Evolutionary conservation across 2,888 invertebrate genomes (phyloP).

Genomic region (Diarsia dahlii): DNA sequence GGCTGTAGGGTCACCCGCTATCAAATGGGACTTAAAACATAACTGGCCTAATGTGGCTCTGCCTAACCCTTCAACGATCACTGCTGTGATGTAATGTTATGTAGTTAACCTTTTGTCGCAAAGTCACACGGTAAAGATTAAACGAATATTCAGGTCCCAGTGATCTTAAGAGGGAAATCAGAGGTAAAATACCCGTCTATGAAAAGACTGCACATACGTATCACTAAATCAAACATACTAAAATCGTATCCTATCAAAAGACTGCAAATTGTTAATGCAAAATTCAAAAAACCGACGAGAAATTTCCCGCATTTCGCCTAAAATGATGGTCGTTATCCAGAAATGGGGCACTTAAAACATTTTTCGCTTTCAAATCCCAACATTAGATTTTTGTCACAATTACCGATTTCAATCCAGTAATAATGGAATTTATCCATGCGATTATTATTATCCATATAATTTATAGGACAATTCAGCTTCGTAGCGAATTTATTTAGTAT

Average conservation of each 20-base stretch:
- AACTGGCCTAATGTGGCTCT: too few species aligned
- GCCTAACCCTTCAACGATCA: too few species aligned
- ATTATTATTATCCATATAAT: conserved; percentile 7
- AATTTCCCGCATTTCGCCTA: neutral
- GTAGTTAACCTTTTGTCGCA: too few species aligned
- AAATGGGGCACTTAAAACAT: conserved; percentile 19
- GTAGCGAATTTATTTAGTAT: neutral
- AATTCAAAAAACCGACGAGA: neutral
- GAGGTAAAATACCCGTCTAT: neutral
- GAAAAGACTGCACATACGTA: neutral
- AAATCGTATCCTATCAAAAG: neutral
- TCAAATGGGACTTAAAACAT: too few species aligned
- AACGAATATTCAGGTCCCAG: neutral
- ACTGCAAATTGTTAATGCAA: neutral
- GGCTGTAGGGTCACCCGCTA: too few species aligned
- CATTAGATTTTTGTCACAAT: conserved; percentile 14
- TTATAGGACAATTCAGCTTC: conserved; percentile 9
- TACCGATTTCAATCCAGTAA: conserved; percentile 21
- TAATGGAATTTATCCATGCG: conserved; percentile 9
- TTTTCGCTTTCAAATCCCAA: conserved; percentile 16
- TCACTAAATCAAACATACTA: conserved; percentile 22
- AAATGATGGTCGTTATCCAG: conserved; percentile 17
- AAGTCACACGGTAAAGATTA: neutral
- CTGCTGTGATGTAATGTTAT: too few species aligned
- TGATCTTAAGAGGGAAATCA: neutral